Evolutionary conservation across 2,888 invertebrate genomes (phyloP), one percentile per base, ranked within the genome.

Genomic region (Hirtodrosophila trivittata): DNA sequence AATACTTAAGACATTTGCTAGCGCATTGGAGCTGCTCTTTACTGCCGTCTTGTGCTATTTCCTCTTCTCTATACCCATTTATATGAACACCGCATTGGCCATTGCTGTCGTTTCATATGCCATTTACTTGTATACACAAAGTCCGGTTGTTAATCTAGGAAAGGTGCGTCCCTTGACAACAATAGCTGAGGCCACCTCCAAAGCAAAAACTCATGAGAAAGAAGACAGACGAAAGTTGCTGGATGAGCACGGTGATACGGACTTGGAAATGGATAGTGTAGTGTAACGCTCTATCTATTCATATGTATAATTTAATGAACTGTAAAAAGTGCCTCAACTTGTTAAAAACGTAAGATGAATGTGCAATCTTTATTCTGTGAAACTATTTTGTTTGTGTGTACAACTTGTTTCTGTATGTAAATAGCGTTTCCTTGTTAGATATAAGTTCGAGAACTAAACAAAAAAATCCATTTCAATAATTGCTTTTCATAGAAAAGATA

Each of bases 1-100:
- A 0, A 98, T 98, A 86, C 92, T 98, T 50, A 98, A 98, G 92
- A 97, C 97, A 0, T 98, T 98, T 91, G 98, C 98, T 0, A 97
- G 97, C 91, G 98, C 97, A 9, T 91, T 98, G 77, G 98, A 98
- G 89, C 91, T 98, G 26, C 92, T 97, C 50, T 95, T 98, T 84
- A 98, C 98, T 0, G 98, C 98, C 0, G 92, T 98, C 9, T 92
- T 97, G 0, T 96, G 97, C 82, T 97, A 95, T 92, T 88, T 97
- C 43, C 91, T 98, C 43, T 97, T 98, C 89, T 93, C 93, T 72
- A 97, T 97, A 90, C 93, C 96, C 1, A 95, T 98, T 74, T 94
- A 96, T 87, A 89, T 94, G 56, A 97, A 95, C 87, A 98, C 98
- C 3, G 91, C 95, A 1, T 75, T 96, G 65, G 95, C 97, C 6